Evolutionary conservation across 2,113 vertebrate genomes (phyloP).

Genomic region (Saiga tatarica): DNA sequence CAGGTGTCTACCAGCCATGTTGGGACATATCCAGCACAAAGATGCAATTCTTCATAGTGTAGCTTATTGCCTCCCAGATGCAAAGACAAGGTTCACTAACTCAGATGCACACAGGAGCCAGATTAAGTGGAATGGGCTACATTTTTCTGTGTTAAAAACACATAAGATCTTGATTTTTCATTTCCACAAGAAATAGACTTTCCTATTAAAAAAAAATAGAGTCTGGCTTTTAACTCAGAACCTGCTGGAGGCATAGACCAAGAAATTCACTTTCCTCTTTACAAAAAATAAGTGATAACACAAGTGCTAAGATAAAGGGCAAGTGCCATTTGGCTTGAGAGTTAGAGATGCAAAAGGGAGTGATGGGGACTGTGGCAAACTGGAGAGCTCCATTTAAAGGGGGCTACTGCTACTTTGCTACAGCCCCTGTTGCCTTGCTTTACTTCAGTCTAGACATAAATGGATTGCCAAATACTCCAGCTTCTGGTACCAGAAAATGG

Average conservation of each 20-base stretch:
- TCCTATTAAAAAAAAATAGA: neutral
- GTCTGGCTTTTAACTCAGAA: neutral
- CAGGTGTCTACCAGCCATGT: neutral
- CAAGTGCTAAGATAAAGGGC: neutral
- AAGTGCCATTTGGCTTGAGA: neutral
- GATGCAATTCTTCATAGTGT: neutral
- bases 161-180: neutral
- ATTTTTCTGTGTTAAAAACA: neutral
- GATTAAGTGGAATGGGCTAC: neutral
- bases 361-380: neutral
- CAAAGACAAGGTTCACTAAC: neutral
- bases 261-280: neutral
- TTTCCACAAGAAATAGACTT: neutral
- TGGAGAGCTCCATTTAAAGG: neutral
- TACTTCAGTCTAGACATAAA: neutral
- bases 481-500: neutral
- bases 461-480: neutral
- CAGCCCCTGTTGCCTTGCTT: neutral
- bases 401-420: no score
- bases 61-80: neutral
- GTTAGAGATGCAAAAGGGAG: neutral
- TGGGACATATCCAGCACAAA: neutral
- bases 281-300: neutral
- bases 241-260: neutral
- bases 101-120: neutral